Base-by-base conservation (phyloP, 2,113 vertebrate species). In the Sinocyclocheilus maitianheensis region DNA sequence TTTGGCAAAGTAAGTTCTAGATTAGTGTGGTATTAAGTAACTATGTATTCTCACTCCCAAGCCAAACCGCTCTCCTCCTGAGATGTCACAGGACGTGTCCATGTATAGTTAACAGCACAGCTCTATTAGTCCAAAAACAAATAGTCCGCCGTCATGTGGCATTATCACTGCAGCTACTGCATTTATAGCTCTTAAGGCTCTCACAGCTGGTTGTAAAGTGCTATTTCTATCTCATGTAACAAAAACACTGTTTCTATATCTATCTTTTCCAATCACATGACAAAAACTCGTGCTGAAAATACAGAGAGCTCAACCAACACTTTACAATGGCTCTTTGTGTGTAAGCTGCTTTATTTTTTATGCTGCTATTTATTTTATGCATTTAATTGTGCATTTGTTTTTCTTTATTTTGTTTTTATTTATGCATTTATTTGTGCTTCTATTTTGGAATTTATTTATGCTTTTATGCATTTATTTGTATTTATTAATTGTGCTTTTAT, bases 41-140 rank as follows among this genome's bases (percentile, higher is more conserved):
- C 16, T 74, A 60, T 86, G 34, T 82, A 75, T 22, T 63, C 10
- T 81, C 20, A 8, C 4, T 2, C 65, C 18, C 40, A 63, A 77
- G 53, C 62, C 77, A 84, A 84, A 81, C 24, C 26, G 48, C 67
- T 71, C 2, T 84, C 7, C 46, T 60, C 72, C 72, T 76, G 53
- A 79, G 34, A 51, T 88, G 69, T 11, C 14, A 6, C 62, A n/a
- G n/a, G 53, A 46, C 18, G 10, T 53, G 77, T 30, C 82, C 60
- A 72, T 84, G 12, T 53, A 63, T 87, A 82, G 77, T 22, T 40
- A 20, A 51, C 62, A 71, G 30, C 20, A 7, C 46, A 48, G 24
- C 34, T 77, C 62, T 43, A 18, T 24, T 58, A 46, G 51, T 51
- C 53, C 26, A 77, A 46, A 85, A 69, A 63, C 51, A 74, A 65